phyloP scores from a whole-genome alignment of 2,888 invertebrate genomes.

The Pecten maximus region DNA sequence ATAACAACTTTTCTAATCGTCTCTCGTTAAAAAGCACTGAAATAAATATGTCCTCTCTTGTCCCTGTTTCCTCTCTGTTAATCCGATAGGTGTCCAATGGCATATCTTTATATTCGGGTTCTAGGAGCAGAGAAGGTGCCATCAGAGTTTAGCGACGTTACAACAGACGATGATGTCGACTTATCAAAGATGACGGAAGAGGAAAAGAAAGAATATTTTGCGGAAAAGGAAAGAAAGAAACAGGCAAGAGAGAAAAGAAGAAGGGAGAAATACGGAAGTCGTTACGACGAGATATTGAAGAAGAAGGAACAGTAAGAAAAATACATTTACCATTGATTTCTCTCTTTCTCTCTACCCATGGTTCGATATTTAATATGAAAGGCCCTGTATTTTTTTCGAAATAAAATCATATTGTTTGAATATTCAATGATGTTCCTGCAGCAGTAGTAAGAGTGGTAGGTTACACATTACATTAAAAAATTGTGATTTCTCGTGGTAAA shows the following conservation, averaged over 20 bases:
- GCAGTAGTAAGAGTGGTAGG: no score
- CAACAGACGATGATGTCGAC: conserved; percentile 66
- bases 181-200: conserved; percentile 78
- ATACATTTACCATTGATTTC: background rate
- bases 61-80: background rate
- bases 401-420: no score
- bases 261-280: conserved; percentile 76
- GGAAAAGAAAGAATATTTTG: conserved; percentile 75
- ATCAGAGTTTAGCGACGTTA: conserved; percentile 68
- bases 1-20: background rate
- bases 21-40: background rate
- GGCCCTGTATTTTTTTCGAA: no score
- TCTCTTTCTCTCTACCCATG: background rate
- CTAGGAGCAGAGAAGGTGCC: conserved; percentile 51
- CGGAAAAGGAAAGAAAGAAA: conserved; percentile 86
- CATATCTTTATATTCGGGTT: background rate
- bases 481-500: no score
- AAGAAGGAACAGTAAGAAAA: conserved; percentile 71
- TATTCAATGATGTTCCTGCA: no score
- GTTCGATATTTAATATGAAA: no score
- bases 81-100: background rate
- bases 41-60: background rate
- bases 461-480: no score
- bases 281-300: conserved; percentile 78
- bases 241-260: conserved; percentile 86